Base-by-base conservation (phyloP, 2,113 vertebrate species). In the Colinus virginianus region DNA sequence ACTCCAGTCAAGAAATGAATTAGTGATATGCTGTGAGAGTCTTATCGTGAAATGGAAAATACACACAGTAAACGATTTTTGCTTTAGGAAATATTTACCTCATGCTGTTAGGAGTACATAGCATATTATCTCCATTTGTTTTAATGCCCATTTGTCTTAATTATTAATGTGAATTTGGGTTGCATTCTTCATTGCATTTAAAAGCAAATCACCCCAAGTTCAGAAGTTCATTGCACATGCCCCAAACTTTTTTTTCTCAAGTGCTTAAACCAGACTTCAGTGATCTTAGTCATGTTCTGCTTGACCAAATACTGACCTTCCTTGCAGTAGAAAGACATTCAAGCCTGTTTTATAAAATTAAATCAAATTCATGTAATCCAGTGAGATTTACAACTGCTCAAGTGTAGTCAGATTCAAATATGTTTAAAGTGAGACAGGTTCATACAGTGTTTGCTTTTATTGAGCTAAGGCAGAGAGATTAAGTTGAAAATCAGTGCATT, bases 121-220 rank as follows among this genome's bases (percentile, higher is more conserved):
- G 83, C 84, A 84, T 93, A 97, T 96, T 94, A 96, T 97, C 95
- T 96, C 94, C 97, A 88, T 97, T 98, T 98, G 97, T 97, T 98
- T 98, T 94, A 98, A 91, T 93, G 88, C 77, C 28, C n/a, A 90
- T 93, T 95, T 95, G 78, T 96, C 93, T 97, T 98, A 93, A 97
- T 98, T 97, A 96, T 97, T 95, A 68, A 88, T 90, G 87, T 97
- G 96, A 92, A 88, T 92, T 88, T 80, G 95, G 94, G 45, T 86
- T 88, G 70, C 81, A 59, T 43, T 80, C 90, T 87, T 93, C n/a
- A 18, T 78, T 46, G 88, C 63, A 68, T 83, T 87, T 62, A 92
- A 82, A 95, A 92, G 67, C 59, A 88, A 74, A 82, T 91, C 94
- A 78, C 75, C 63, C 55, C 56, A 94, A 91, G 96, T 98, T 98